Conservation (phyloP, 2,888 invertebrate species). For the Cinara cedri region DNA sequence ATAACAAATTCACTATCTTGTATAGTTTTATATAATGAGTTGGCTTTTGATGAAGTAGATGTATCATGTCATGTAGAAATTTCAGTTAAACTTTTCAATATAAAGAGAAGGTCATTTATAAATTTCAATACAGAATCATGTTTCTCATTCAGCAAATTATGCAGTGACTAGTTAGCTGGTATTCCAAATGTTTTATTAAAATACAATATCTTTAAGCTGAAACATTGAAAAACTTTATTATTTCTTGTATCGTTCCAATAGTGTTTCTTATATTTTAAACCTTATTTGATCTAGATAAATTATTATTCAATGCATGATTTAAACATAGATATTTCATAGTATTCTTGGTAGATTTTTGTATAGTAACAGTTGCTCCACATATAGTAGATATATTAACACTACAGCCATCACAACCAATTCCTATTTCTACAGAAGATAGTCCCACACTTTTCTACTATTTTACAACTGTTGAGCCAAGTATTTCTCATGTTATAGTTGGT, state of each 20-base stretch:
- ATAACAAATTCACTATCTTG: constrained; percentile 40
- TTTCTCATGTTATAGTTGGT: no score
- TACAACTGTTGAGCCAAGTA: no score
- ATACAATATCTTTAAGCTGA: constrained; percentile 56
- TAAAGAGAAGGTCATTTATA: no score
- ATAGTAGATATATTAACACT: constrained; percentile 57
- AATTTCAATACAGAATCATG: no score
- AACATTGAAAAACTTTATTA: constrained; percentile 56
- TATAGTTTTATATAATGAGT: not conserved
- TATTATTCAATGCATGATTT: constrained; percentile 58
- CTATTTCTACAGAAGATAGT: no score
- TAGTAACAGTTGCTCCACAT: constrained; percentile 51
- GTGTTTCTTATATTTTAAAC: constrained; percentile 57
- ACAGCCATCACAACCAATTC: constrained; percentile 58
- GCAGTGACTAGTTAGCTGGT: constrained; percentile 13
- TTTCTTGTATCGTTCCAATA: constrained; percentile 57
- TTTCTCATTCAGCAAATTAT: constrained; percentile 57
- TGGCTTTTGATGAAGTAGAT: constrained; percentile 21
- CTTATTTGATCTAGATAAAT: constrained; percentile 54
- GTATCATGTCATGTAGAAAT: constrained; percentile 32
- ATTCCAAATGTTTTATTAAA: constrained; percentile 50
- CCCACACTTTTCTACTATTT: no score
- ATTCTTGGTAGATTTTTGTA: constrained; percentile 47
- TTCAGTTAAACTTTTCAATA: constrained; percentile 13
- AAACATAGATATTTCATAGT: constrained; percentile 56